Evolutionary conservation across 2,888 invertebrate genomes (phyloP).

Genomic region (Therioaphis trifolii): DNA sequence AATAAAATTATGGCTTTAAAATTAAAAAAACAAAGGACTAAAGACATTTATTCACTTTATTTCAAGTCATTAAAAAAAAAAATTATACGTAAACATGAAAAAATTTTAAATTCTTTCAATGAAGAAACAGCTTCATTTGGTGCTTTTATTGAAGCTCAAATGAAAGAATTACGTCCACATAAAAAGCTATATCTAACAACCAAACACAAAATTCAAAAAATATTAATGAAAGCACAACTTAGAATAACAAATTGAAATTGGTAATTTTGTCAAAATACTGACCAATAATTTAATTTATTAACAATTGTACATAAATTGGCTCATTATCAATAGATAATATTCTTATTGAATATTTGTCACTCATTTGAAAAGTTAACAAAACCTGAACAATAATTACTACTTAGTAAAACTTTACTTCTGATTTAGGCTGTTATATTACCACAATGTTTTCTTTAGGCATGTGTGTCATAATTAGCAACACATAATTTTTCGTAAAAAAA

Average conservation of each 20-base stretch:
- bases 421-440: too few relatives aligned
- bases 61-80: constrained; percentile 9
- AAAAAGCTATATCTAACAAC: constrained; percentile 38
- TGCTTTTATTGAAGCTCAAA: constrained; percentile 23
- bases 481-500: too few relatives aligned
- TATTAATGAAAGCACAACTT: constrained; percentile 43
- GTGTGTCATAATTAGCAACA: too few relatives aligned
- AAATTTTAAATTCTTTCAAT: background rate
- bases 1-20: constrained; percentile 36
- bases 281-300: too few relatives aligned
- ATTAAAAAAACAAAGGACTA: constrained; percentile 32
- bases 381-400: too few relatives aligned
- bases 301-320: too few relatives aligned
- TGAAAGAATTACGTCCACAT: constrained; percentile 24
- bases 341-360: too few relatives aligned
- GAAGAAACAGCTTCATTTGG: constrained; percentile 22
- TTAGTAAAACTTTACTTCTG: too few relatives aligned
- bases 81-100: background rate
- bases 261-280: too few relatives aligned
- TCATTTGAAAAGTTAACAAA: too few relatives aligned
- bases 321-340: too few relatives aligned
- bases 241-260: constrained; percentile 2
- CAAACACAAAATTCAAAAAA: constrained; percentile 52
- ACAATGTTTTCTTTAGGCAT: too few relatives aligned
- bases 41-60: constrained; percentile 47